Evolutionary conservation across 2,888 invertebrate genomes (phyloP), one percentile per base, ranked within the genome.

Genomic region (Caenorhabditis auriculariae): DNA sequence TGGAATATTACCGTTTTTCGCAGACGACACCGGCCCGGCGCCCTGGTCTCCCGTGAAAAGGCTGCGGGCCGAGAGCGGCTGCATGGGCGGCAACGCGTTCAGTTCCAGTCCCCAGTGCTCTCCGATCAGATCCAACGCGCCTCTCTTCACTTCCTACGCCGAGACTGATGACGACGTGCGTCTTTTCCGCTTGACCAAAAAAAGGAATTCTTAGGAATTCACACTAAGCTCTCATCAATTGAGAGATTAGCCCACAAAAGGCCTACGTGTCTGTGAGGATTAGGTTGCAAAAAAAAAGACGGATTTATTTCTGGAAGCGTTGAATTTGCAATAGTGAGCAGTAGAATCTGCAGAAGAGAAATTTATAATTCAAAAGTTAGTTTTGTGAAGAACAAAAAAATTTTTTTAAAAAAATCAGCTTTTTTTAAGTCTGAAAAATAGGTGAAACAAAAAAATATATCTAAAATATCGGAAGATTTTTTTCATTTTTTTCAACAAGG

Each of bases 21-120:
- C 41, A 21, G 26, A 6, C 9, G 43, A n/a, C 17, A 47, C 53
- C 5, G 57, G 48, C n/a, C 62, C 62, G 12, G 62, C 62, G 29
- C 62, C 62, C 9, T 62, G 62, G 62, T 57, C 57, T 9, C 62
- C 62, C 9, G 42, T 57, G 19, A 62, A 62, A 38, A 54, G 62
- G 50, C 47, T 62, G 32, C 62, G 62, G 15, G 62, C 57, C 2
- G 62, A 62, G 27, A 62, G 62, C 38, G 61, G 56, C 17, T 44
- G 44, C 4, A 42, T 48, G 27, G 47, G 46, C 15, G 46, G 54
- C 7, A 21, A 57, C 2, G 50, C 42, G 0, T n/a, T n/a, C n/a
- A n/a, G n/a, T n/a, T n/a, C n/a, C n/a, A 54, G 51, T 9, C 62
- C 62, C 3, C 57, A 62, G 35, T 62, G 57, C 35, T 62, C 62